phyloP scores from a whole-genome alignment of 2,888 invertebrate genomes.

The Morpho helenor region DNA sequence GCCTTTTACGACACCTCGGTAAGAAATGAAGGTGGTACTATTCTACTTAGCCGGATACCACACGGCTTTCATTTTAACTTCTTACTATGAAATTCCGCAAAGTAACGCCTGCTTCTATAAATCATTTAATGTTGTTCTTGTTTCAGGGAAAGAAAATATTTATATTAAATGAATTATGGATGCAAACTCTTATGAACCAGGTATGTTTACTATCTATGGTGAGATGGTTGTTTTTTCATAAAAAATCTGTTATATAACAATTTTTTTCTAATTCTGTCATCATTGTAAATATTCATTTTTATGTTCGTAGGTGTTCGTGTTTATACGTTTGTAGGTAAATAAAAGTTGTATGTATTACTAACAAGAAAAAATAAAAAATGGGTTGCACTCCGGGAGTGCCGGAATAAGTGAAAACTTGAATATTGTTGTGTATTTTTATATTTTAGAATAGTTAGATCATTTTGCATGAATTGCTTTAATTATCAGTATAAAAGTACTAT shows the following conservation, averaged over 20 bases:
- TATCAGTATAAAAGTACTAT: too few relatives aligned
- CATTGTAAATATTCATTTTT: constrained; percentile 19
- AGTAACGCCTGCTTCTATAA: too few relatives aligned
- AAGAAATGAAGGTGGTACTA: too few relatives aligned
- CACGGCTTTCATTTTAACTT: too few relatives aligned
- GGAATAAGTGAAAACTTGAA: too few relatives aligned
- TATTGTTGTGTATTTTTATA: too few relatives aligned
- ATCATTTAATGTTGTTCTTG: neutral
- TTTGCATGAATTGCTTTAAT: too few relatives aligned
- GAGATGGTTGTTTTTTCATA: constrained; percentile 1
- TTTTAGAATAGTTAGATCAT: too few relatives aligned
- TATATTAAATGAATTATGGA: constrained; percentile 39
- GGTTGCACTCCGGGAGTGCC: too few relatives aligned
- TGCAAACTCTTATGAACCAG: constrained; percentile 32
- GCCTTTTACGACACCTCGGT: too few relatives aligned
- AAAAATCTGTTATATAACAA: neutral
- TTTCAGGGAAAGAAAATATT: constrained; percentile 3
- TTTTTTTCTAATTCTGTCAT: neutral
- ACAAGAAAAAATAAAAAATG: neutral
- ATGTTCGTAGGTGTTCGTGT: constrained; percentile 61
- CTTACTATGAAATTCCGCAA: too few relatives aligned
- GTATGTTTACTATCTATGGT: constrained; percentile 28
- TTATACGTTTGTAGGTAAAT: constrained; percentile 63
- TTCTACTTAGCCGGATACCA: too few relatives aligned
- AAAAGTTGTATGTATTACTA: constrained; percentile 13